phyloP scores from a whole-genome alignment of 2,113 vertebrate species.

The Patagioenas fasciata region DNA sequence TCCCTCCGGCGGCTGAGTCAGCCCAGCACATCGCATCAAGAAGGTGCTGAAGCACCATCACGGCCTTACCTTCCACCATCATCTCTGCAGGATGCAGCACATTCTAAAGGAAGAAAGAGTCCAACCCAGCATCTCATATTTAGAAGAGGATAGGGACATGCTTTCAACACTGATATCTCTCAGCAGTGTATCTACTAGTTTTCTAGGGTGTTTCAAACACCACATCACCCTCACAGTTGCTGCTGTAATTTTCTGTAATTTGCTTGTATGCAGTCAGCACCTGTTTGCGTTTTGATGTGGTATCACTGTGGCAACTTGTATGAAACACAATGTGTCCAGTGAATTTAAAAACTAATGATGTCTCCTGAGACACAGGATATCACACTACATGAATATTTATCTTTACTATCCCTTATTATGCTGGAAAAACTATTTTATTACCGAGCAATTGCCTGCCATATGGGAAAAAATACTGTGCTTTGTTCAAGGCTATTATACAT shows the following conservation, averaged over 20 bases:
- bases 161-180: background rate
- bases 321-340: background rate
- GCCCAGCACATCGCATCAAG: background rate
- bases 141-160: background rate
- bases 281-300: background rate
- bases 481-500: background rate
- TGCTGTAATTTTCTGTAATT: background rate
- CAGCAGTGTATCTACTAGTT: background rate
- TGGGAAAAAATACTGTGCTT: background rate
- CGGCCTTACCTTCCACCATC: background rate
- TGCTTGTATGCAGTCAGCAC: background rate
- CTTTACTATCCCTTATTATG: background rate
- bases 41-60: background rate
- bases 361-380: background rate
- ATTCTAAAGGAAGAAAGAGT: background rate
- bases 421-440: background rate
- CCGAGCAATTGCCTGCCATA: background rate
- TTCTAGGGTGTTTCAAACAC: background rate
- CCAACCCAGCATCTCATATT: background rate
- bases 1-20: background rate
- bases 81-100: background rate
- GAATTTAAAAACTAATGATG: background rate
- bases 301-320: background rate
- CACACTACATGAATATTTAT: background rate
- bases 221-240: background rate